Evolutionary conservation across 1,140 invertebrate species (phyloP).

Genomic region (Bombus superbus): DNA sequence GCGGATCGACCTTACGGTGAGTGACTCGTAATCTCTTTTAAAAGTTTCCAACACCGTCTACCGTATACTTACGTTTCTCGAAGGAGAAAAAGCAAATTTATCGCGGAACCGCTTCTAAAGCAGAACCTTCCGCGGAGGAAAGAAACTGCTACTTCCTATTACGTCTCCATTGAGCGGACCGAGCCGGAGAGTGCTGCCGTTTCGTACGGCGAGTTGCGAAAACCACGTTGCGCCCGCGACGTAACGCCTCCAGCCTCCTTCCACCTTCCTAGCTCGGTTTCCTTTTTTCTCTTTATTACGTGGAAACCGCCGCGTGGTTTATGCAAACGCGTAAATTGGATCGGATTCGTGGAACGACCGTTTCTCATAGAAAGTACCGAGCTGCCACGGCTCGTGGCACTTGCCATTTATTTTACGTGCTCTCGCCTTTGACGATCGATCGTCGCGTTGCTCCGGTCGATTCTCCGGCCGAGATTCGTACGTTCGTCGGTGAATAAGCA

Average conservation of each 20-base stretch:
- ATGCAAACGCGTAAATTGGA: slow-evolving; percentile 67
- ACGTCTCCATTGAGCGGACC: slow-evolving; percentile 49
- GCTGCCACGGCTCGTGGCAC: neutral
- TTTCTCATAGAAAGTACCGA: slow-evolving; percentile 49
- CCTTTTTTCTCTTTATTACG: slow-evolving; percentile 45
- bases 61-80: neutral
- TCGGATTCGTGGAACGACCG: slow-evolving; percentile 58
- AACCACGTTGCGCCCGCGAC: slow-evolving; percentile 24
- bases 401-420: slow-evolving; percentile 6
- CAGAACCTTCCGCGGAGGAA: slow-evolving; percentile 43
- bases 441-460: too few relatives aligned
- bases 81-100: slow-evolving; percentile 34
- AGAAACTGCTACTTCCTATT: slow-evolving; percentile 47
- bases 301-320: slow-evolving; percentile 40
- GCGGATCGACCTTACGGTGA: slow-evolving; percentile 78
- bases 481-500: too few relatives aligned
- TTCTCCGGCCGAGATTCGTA: neutral
- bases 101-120: slow-evolving; percentile 34
- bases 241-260: slow-evolving; percentile 41
- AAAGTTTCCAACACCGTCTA: slow-evolving; percentile 25
- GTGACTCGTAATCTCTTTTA: slow-evolving; percentile 64
- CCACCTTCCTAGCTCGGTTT: slow-evolving; percentile 7
- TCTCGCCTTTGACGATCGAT: neutral
- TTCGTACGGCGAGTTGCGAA: slow-evolving; percentile 60
- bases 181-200: slow-evolving; percentile 18